A percentile compares a stretch with the other conserved stretches of the same genome.
Conservation (phyloP, 2,113 vertebrate species). For the Perccottus glenii region DNA sequence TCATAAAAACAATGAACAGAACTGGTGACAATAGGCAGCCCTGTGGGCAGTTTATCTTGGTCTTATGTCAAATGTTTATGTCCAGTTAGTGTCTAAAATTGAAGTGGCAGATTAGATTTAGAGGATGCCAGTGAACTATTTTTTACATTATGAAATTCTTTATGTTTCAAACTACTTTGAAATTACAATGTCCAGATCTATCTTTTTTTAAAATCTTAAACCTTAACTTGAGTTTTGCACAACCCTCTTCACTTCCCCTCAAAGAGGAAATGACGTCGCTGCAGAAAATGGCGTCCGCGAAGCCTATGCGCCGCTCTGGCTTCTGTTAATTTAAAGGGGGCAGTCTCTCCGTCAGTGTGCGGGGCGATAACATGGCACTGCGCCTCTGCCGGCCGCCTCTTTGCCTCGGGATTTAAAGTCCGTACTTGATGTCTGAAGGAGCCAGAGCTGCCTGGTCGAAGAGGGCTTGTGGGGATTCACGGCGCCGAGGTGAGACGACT, state of each 20-base stretch:
- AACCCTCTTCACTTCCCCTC: constrained; percentile 68
- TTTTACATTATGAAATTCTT: too few relatives aligned
- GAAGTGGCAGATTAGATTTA: too few relatives aligned
- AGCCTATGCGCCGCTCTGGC: constrained; percentile 61
- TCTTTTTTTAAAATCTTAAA: background rate
- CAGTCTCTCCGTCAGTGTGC: constrained; percentile 25
- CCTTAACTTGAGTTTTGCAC: background rate
- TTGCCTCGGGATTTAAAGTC: constrained; percentile 57
- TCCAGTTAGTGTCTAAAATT: too few relatives aligned
- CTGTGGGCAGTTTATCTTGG: too few relatives aligned
- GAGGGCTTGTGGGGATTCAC: constrained; percentile 80
- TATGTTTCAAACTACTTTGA: background rate
- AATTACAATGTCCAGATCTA: too few relatives aligned
- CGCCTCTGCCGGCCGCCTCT: constrained; percentile 48
- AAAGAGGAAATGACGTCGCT: constrained; percentile 78
- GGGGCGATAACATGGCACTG: constrained; percentile 52
- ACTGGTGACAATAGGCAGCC: too few relatives aligned
- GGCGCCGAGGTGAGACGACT: constrained; percentile 79
- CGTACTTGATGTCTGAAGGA: constrained; percentile 78
- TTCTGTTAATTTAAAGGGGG: constrained; percentile 51
- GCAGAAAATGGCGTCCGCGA: constrained; percentile 79
- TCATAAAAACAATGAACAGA: too few relatives aligned
- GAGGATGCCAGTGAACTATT: too few relatives aligned
- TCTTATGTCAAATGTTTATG: too few relatives aligned
- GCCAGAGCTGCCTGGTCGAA: constrained; percentile 77